Evolutionary conservation across 2,888 invertebrate genomes (phyloP), one percentile per base, ranked within the genome.

Genomic region (Sympetrum striolatum): DNA sequence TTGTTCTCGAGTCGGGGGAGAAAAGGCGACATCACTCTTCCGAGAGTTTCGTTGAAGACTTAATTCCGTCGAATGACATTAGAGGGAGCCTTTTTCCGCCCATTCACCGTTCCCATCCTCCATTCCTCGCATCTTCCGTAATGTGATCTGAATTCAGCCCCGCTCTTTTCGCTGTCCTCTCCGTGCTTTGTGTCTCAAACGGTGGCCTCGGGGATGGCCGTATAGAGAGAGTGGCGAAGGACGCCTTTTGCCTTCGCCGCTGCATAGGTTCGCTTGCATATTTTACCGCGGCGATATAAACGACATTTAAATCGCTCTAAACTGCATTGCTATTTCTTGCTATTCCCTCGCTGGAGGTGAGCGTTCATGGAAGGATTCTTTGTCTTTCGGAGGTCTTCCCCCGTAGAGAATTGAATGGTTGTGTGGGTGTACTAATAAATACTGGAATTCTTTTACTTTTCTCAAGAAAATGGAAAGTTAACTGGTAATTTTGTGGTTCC

Each of bases 21-120:
- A 86, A 86, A 86, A 86, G 64, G 86, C 60, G 60, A 86, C 86
- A 86, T 86, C 86, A 86, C 37, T 86, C 86, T 86, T 86, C 86
- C 86, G 60, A 60, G 86, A 86, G 86, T 86, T 86, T 86, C 64
- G 86, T 86, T 86, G 60, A 86, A 86, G 86, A 86, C 86, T 86
- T 86, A 86, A 86, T 86, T 86, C 86, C 86, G 64, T 60, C 86
- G 86, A 86, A 86, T 86, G 86, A 86, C 86, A 86, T 86, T 86
- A 86, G 86, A 60, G 86, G 86, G 86, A 60, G 86, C 37, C 86
- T 82, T 82, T 86, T 86, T 86, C 58, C 35, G 53, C 58, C 80
- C 58, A 73, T 73, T 73, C 73, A 73, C 73, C 73, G 64, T 64
- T 64, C 81, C 25, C 25, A 44, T 48, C 39, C 53, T 31, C 81